Evolutionary conservation across 2,888 invertebrate species (phyloP).

Genomic region (Xylocampa areola): DNA sequence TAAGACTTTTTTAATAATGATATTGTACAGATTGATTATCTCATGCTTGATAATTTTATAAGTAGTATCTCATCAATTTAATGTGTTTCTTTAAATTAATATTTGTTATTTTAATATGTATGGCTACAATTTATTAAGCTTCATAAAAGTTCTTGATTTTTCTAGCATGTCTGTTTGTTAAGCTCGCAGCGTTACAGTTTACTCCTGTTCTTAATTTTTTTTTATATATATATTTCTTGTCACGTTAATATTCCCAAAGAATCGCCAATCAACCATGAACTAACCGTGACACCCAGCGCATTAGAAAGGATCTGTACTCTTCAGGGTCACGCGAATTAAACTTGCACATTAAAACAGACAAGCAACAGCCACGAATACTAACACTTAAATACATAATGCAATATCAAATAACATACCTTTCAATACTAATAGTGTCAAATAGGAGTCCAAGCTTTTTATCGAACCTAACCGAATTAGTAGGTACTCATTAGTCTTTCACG

Average conservation of each 20-base stretch:
- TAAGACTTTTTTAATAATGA: conserved; percentile 72
- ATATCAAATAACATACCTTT: background rate
- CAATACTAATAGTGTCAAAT: too few relatives aligned
- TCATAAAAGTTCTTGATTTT: too few relatives aligned
- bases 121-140: background rate
- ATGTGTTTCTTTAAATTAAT: too few relatives aligned
- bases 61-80: too few relatives aligned
- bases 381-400: background rate
- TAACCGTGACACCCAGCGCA: background rate
- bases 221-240: background rate
- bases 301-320: background rate
- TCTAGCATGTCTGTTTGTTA: too few relatives aligned
- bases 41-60: background rate
- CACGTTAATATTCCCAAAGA: background rate
- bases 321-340: background rate
- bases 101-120: too few relatives aligned
- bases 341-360: background rate
- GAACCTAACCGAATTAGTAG: too few relatives aligned
- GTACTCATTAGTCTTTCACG: too few relatives aligned
- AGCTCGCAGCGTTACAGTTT: background rate
- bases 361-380: conserved; percentile 1
- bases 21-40: background rate
- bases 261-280: background rate
- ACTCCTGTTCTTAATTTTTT: background rate
- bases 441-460: too few relatives aligned